Base-by-base conservation (phyloP, 1,140 invertebrate species). In the Leptinotarsa lineolata region DNA sequence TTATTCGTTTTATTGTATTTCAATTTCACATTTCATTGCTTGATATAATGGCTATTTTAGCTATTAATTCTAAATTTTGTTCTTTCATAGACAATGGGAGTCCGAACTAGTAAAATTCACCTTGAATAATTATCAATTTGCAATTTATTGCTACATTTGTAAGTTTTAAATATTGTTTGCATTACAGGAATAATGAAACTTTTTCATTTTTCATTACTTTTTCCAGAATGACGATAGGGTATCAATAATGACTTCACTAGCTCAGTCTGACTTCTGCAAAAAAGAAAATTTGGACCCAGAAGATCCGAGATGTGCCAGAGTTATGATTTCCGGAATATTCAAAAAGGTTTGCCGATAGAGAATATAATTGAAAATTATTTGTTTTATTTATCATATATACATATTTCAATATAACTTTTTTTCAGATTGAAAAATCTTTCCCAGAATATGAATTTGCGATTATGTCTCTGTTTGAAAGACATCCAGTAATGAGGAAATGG, bases 281-380 rank as follows among this genome's bases (percentile, higher is more conserved):
- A 83, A 84, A 1, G 84, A 90, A 65, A 82, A 87, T 64, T 90
- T 87, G 72, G 93, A 95, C 83, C 91, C 93, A 1, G 92, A 94
- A 87, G 93, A 94, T 84, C 93, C 94, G 2, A 87, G 92, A 15
- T 95, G 94, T 87, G 90, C 92, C 1, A 88, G 92, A 68, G 85
- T 92, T 0, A 90, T 93, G 77, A 85, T 95, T 1, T 89, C 89
- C 24, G 93, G 93, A 54, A 88, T 87, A 81, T 48, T 77, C 45
- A 20, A 61, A 59, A 12, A 54, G 59, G 22, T 22, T 72, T 21
- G 16, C 58, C 11, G 21, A 8, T 24, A 63, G 3, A 21, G 4
- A 63, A 63, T n/a, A n/a, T 16, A 21, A 15, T 0, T 12, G 20
- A 15, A 63, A 63, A 15, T 18, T 21, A 24, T 63, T 63, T 63